Conservation (phyloP, 2,113 vertebrate genomes). For the Drymodes brunneopygia region DNA sequence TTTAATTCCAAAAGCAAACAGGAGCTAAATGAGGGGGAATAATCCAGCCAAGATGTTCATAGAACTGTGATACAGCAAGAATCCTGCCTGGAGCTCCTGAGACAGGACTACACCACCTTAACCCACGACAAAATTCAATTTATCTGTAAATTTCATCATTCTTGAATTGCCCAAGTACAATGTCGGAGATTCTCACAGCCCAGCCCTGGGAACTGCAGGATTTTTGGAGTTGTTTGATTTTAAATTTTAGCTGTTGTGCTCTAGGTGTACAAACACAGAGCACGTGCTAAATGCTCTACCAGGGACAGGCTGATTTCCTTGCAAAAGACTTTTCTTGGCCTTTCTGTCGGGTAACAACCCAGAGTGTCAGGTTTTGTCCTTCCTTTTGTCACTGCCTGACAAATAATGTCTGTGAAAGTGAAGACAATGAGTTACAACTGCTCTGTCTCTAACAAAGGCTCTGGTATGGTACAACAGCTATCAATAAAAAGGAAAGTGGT, state of each 20-base stretch:
- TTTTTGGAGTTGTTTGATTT: not conserved
- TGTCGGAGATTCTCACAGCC: not conserved
- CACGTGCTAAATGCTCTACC: not conserved
- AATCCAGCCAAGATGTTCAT: not conserved
- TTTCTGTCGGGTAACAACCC: not conserved
- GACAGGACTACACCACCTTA: not conserved
- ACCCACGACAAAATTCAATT: not conserved
- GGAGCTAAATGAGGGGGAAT: not conserved
- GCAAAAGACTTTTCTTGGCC: not conserved
- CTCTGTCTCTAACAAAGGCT: not conserved
- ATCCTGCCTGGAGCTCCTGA: not conserved
- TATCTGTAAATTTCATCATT: not conserved
- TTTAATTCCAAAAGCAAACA: not conserved
- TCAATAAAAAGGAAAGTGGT: not conserved
- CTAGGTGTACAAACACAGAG: not conserved
- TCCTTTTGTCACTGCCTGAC: not conserved
- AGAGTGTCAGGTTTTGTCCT: not conserved
- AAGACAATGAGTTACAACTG: not conserved
- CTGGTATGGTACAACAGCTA: fast-evolving
- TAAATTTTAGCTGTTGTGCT: not conserved
- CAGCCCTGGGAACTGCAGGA: not conserved
- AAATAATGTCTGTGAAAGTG: not conserved
- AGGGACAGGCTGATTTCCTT: not conserved
- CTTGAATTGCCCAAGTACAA: not conserved
- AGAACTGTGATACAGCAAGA: not conserved